A percentile compares a stretch with the other conserved stretches of the same genome.
Evolutionary conservation across 37 sponge, comb jelly and placozoan species (phyloP).

Genomic region (Aplysina aerophoba): DNA sequence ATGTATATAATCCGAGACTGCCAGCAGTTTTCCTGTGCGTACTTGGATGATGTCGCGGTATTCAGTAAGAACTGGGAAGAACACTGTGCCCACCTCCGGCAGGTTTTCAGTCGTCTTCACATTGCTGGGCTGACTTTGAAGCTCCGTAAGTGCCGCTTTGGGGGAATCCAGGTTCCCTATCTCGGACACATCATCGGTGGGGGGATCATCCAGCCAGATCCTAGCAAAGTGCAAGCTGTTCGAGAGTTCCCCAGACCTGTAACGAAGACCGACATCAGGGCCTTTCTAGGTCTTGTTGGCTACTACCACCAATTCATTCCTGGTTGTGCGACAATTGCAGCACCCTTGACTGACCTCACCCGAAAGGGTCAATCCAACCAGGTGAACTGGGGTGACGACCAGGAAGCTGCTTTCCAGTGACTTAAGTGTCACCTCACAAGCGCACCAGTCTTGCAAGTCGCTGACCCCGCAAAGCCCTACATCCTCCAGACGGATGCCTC

Average conservation of each 20-base stretch:
- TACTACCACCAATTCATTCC: slow-evolving; percentile 20
- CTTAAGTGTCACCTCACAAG: not conserved
- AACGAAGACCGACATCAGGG: slow-evolving; percentile 13
- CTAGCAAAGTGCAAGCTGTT: slow-evolving; percentile 6
- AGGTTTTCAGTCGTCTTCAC: not conserved
- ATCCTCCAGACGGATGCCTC: slow-evolving; percentile 45
- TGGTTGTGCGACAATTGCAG: not conserved
- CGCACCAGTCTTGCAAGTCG: slow-evolving; percentile 26
- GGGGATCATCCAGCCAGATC: slow-evolving; percentile 23
- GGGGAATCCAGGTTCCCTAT: not conserved
- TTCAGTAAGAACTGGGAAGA: slow-evolving; percentile 24
- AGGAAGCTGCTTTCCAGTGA: not conserved
- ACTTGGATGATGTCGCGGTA: slow-evolving; percentile 22
- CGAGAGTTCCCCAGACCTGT: not conserved
- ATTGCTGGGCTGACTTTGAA: slow-evolving; percentile 8
- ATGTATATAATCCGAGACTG: not conserved
- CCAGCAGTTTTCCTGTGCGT: not conserved
- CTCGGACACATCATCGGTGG: slow-evolving; percentile 44
- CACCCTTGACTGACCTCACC: slow-evolving; percentile 7
- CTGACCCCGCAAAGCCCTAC: slow-evolving; percentile 1
- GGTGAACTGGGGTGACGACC: no score
- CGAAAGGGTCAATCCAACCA: not conserved
- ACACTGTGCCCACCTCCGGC: slow-evolving; percentile 29
- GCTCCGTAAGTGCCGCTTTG: slow-evolving; percentile 26
- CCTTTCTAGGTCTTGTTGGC: slow-evolving; percentile 28